Evolutionary conservation across 2,113 vertebrate species (phyloP), one percentile per base, ranked within the genome.

Genomic region (Cranoglanis bouderius): DNA sequence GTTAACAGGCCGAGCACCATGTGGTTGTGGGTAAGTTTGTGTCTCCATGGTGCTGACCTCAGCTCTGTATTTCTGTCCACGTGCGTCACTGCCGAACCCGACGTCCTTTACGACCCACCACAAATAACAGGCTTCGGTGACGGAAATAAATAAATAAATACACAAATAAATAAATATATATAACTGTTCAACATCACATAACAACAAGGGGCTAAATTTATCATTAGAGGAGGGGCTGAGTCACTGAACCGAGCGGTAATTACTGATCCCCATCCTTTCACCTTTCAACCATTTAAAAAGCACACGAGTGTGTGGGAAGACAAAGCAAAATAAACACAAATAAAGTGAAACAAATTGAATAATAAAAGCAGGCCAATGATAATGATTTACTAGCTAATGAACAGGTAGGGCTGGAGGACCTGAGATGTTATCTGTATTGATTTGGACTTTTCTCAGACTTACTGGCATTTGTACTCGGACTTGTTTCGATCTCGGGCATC

Each of bases 51-150:
- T 90, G 90, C 90, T 92, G 94, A 92, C 90, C 92, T 92, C 91
- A 93, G 91, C 82, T 70, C 83, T 84, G 86, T 92, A 92, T 93
- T 93, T 94, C 92, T 92, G 93, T 92, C 92, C 91, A 43, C 14
- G 87, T 95, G 94, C 94, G 94, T 96, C 95, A 96, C 93, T 87
- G 92, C n/a, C 13, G 85, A 86, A 92, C 91, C 88, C 93, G 90
- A 90, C 90, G 90, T 94, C 93, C 91, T 93, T 93, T 92, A 83
- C 89, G 91, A 93, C 87, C 86, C 84, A 90, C 93, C 94, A 93
- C 93, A 95, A 95, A 96, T 95, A 91, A 96, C 90, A 94, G 95
- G 94, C 93, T 94, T 93, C 86, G 84, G 63, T 0, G 72, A 90
- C 91, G 92, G 93, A 92, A 94, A 92, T 93, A 94, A 95, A 94